Conservation (phyloP, 1,140 invertebrate species). For the Zaprionus nigranus region DNA sequence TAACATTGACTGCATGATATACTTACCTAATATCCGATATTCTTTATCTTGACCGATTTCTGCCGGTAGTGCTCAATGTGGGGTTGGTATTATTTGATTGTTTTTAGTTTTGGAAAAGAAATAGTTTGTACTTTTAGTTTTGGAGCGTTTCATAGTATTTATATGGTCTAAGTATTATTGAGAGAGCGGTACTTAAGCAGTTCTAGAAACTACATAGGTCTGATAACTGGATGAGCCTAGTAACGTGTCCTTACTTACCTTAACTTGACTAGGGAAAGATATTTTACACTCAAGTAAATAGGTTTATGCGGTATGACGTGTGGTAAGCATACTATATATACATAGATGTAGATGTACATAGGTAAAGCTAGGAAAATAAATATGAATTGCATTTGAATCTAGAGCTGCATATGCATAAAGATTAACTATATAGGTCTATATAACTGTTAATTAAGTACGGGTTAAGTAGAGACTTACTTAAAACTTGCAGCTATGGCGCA, state of each 20-base stretch:
- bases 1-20: background rate
- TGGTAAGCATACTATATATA: conserved; percentile 1
- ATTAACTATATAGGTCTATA: conserved; percentile 33
- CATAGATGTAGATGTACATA: conserved; percentile 10
- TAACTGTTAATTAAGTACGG: conserved; percentile 15
- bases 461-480: conserved; percentile 45
- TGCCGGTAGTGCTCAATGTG: conserved; percentile 37
- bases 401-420: conserved; percentile 23
- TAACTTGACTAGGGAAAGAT: conserved; percentile 18
- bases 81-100: conserved; percentile 6
- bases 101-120: conserved; percentile 52
- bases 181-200: conserved; percentile 55
- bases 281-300: conserved; percentile 1
- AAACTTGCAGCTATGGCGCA: conserved; percentile 26
- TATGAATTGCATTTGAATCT: conserved; percentile 12
- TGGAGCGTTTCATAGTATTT: background rate
- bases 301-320: background rate
- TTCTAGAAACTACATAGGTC: conserved; percentile 36
- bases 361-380: conserved; percentile 12
- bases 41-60: background rate
- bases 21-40: conserved; percentile 20
- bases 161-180: background rate
- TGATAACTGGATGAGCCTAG: conserved; percentile 1
- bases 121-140: conserved; percentile 50
- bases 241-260: conserved; percentile 52